Percentiles rank a stretch among this genome's conserved stretches.
These are phyloP conservation scores for Trachymyrmex cornetzi DNA, from an alignment of 1,140 invertebrate genomes.

Conservation along the genomic window DNA sequence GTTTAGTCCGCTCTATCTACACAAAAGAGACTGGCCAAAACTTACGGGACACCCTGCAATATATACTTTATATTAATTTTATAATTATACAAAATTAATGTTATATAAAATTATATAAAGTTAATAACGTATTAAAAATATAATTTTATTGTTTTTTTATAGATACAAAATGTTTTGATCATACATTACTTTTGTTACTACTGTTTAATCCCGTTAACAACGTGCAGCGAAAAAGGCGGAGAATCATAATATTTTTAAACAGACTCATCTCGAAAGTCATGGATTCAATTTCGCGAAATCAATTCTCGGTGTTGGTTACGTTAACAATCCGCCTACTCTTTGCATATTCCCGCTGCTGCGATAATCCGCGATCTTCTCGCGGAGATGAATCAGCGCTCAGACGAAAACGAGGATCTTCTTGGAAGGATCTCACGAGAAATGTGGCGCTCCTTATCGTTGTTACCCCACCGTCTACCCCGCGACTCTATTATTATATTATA, in stretches of 20 bases:
- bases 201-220: not conserved
- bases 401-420: constrained; percentile 46
- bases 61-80: too few relatives aligned
- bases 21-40: too few relatives aligned
- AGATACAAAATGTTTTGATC: not conserved
- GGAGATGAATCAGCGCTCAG: constrained; percentile 42
- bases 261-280: not conserved
- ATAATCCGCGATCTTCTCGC: constrained; percentile 21
- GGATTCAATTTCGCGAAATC: constrained; percentile 31
- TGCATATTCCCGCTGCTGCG: not conserved
- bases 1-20: too few relatives aligned
- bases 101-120: not conserved
- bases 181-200: not conserved
- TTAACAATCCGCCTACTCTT: constrained; percentile 30
- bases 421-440: constrained; percentile 49
- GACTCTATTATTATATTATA: constrained; percentile 71
- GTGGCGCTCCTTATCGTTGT: constrained; percentile 45
- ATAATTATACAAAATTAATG: not conserved
- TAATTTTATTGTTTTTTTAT: not conserved
- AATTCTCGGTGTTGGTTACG: constrained; percentile 4
- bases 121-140: not conserved
- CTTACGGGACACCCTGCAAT: too few relatives aligned
- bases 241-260: not conserved
- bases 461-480: not conserved
- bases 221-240: not conserved